Evolutionary conservation across 2,888 invertebrate genomes (phyloP), one percentile per base, ranked within the genome.

Genomic region (Galeruca laticollis): DNA sequence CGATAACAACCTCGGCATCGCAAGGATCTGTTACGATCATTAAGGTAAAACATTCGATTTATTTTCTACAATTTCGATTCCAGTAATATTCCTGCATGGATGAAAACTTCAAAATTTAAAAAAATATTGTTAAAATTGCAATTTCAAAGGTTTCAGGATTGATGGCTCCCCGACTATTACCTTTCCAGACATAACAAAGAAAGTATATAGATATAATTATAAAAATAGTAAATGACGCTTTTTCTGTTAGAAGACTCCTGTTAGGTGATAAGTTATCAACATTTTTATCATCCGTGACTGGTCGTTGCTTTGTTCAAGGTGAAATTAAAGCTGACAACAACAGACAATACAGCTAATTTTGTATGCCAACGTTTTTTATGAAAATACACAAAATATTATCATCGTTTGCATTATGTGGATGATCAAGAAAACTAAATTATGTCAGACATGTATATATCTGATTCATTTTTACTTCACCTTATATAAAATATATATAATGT

Each of bases 251-350:
- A 63, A 63, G 63, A 54, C 52, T n/a, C n/a, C n/a, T 40, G 43
- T 64, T 62, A 33, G 63, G 21, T 47, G 60, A 60, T 60, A 60
- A 26, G 21, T 40, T 60, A 60, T 60, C 60, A 59, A 40, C 43
- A 43, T 43, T 60, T 21, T 60, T 60, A 60, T 60, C 60, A 35
- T 21, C 60, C 2, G 4, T 21, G 21, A 60, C 60, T 26, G 60
- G 40, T 54, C 26, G 21, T 43, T 8, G 43, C 13, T 20, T 9
- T 13, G 31, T 60, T 60, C 60, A 60, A 60, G 60, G 60, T 60
- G 31, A 21, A 43, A 60, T 37, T 21, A 60, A 43, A 21, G 60
- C 60, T 60, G 60, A 60, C 43, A n/a, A 26, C 54, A 21, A 26
- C 43, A 18, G n/a, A 20, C 40, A 26, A 40, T 40, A 31, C n/a